A percentile compares a stretch with the other conserved stretches of the same genome.
These are phyloP conservation scores for Margaritifera margaritifera DNA, from an alignment of 2,888 invertebrate genomes.

Conservation along the genomic window DNA sequence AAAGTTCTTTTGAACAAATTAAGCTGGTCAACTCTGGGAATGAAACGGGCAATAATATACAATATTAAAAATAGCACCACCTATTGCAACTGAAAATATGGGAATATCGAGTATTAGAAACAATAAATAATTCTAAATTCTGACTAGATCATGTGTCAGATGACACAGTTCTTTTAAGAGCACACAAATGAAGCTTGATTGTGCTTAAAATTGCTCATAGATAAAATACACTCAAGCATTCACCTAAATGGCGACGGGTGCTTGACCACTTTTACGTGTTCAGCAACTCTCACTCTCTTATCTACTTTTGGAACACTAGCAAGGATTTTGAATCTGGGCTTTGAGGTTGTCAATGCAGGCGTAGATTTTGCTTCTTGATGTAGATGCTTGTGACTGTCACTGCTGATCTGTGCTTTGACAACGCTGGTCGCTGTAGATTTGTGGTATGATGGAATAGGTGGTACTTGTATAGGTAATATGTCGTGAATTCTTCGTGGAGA, in stretches of 20 bases:
- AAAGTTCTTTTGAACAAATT: no score
- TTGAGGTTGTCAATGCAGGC: constrained; percentile 26
- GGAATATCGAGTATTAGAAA: no score
- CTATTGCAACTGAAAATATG: no score
- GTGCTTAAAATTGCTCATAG: no score
- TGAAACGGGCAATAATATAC: no score
- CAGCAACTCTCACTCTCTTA: constrained; percentile 37
- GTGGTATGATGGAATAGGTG: constrained; percentile 23
- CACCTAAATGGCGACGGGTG: constrained; percentile 67
- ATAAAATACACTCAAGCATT: constrained; percentile 24
- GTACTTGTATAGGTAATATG: constrained; percentile 25
- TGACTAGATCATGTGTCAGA: no score
- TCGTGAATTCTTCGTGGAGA: constrained; percentile 38
- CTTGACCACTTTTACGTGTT: constrained; percentile 59
- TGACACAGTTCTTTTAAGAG: no score
- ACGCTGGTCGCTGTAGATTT: constrained; percentile 33
- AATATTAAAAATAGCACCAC: no score
- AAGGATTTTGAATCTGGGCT: constrained; percentile 25
- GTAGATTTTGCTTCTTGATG: constrained; percentile 34
- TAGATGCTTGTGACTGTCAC: constrained; percentile 11
- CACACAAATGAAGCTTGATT: no score
- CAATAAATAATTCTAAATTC: no score
- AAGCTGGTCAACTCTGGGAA: no score
- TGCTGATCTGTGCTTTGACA: constrained; percentile 34
- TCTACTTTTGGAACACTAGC: constrained; percentile 29